phyloP scores from a whole-genome alignment of 2,113 vertebrate species.

The Pristiophorus japonicus region DNA sequence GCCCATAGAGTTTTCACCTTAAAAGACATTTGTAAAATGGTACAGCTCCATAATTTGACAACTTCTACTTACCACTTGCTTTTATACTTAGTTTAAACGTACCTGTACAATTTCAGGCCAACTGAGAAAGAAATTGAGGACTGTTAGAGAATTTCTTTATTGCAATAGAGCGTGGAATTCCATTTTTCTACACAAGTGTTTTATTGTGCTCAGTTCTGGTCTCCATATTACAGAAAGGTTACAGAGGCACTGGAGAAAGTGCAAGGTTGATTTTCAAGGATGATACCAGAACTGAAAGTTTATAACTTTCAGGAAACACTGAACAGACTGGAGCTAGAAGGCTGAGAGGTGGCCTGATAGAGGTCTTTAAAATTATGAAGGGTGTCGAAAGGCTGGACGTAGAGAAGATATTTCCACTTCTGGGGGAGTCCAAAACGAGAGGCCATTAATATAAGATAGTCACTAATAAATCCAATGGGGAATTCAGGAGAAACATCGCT shows the following conservation, averaged over 20 bases:
- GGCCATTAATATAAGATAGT: neutral
- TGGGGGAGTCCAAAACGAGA: neutral
- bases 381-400: neutral
- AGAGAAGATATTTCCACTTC: neutral
- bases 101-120: too few relatives aligned
- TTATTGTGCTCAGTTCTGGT: neutral
- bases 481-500: neutral
- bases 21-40: too few relatives aligned
- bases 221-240: neutral
- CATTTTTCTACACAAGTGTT: neutral
- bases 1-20: neutral
- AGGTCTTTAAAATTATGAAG: neutral
- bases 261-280: neutral
- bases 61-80: neutral
- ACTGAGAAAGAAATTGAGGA: neutral
- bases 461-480: neutral
- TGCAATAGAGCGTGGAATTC: neutral
- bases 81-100: too few relatives aligned
- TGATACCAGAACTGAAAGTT: neutral
- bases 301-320: neutral
- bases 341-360: neutral
- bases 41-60: neutral
- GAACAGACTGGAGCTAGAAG: neutral
- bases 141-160: neutral
- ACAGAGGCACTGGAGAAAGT: neutral